Conservation (phyloP, 2,888 invertebrate species). For the Acanthoscelides obtectus region DNA sequence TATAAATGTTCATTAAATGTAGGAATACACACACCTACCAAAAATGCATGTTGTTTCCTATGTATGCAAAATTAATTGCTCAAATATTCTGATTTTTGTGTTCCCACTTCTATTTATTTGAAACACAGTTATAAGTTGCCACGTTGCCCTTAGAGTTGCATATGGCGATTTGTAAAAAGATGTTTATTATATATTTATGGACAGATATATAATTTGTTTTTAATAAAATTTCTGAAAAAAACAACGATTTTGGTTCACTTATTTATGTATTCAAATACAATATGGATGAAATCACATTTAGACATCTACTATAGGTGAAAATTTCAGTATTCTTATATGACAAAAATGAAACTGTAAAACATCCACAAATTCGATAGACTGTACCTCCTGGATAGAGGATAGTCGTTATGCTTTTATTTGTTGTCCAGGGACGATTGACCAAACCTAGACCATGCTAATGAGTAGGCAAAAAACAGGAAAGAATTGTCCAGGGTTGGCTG, state of each 20-base stretch:
- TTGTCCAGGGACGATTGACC: too few relatives aligned
- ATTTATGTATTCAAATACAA: not conserved
- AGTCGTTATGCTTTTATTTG: too few relatives aligned
- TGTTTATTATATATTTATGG: not conserved
- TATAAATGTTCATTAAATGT: constrained; percentile 2
- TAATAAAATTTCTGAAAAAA: not conserved
- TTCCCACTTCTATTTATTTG: not conserved
- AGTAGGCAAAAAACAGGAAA: too few relatives aligned
- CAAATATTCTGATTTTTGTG: not conserved
- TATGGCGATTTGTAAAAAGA: not conserved
- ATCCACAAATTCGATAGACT: too few relatives aligned
- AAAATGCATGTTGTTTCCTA: not conserved
- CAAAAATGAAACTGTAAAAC: too few relatives aligned
- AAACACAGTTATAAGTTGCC: not conserved
- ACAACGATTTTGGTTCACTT: not conserved
- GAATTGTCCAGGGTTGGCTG: too few relatives aligned
- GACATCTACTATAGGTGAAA: too few relatives aligned
- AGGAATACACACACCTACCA: not conserved
- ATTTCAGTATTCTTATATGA: too few relatives aligned
- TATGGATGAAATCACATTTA: not conserved
- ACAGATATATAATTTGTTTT: not conserved
- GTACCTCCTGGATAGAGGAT: too few relatives aligned
- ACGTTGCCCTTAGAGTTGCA: not conserved
- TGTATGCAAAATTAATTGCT: not conserved
- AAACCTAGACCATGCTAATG: too few relatives aligned